phyloP scores from a whole-genome alignment of 2,797 vertebrate species.

The Erpetoichthys calabaricus region DNA sequence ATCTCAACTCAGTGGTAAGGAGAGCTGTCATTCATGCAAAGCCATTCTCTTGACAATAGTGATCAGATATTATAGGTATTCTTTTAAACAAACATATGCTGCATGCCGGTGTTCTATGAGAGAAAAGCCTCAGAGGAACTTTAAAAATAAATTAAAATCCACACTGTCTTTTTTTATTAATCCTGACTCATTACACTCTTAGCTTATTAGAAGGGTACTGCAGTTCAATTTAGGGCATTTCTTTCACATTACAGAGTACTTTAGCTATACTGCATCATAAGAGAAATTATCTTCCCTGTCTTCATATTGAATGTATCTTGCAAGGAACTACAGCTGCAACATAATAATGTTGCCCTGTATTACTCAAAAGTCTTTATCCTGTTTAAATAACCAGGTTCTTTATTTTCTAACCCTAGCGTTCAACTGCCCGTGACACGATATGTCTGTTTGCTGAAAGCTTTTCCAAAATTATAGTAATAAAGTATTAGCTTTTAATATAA shows the following conservation, averaged over 20 bases:
- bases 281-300: no score
- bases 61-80: not conserved
- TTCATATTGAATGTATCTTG: no score
- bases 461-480: no score
- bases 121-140: not conserved
- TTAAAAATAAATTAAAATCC: not conserved
- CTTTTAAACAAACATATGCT: not conserved
- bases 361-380: no score
- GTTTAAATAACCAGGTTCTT: no score
- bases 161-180: not conserved
- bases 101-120: not conserved
- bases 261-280: not conserved
- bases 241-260: not conserved
- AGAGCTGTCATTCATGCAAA: not conserved
- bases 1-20: slow-evolving; percentile 2
- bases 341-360: no score
- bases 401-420: no score
- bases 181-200: not conserved
- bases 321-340: no score
- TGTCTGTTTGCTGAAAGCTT: no score
- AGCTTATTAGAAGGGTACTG: not conserved
- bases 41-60: not conserved
- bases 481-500: no score
- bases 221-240: slow-evolving; percentile 1
- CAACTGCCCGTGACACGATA: no score